Evolutionary conservation across 2,888 invertebrate genomes (phyloP).

Genomic region (Catocala nupta): DNA sequence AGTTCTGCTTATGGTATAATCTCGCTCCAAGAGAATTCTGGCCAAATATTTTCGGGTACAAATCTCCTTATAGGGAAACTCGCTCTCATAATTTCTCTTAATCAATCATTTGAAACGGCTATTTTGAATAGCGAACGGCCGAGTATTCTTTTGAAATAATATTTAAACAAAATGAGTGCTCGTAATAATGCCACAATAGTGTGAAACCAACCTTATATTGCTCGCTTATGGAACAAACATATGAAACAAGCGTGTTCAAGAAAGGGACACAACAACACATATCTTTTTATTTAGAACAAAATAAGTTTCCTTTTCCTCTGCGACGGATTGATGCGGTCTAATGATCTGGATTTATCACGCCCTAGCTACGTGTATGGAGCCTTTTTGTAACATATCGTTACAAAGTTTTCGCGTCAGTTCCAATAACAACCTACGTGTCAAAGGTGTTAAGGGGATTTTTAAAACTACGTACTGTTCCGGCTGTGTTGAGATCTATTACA

Average conservation of each 20-base stretch:
- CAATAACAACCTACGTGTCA: constrained; percentile 14
- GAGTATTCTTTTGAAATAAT: background rate
- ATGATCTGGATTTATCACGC: constrained; percentile 49
- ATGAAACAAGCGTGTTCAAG: constrained; percentile 35
- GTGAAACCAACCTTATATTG: constrained; percentile 4
- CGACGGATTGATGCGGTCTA: constrained; percentile 48
- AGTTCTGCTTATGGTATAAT: background rate
- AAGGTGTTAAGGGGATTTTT: constrained; percentile 10
- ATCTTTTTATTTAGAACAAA: constrained; percentile 52
- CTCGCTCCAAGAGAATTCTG: background rate
- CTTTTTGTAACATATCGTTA: constrained; percentile 35
- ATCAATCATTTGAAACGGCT: background rate
- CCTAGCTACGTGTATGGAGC: constrained; percentile 19
- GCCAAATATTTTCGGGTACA: background rate
- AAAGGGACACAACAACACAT: constrained; percentile 47
- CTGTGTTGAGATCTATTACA: background rate
- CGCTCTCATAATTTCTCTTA: background rate
- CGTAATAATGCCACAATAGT: constrained; percentile 1
- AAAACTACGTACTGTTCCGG: background rate
- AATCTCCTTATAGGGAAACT: background rate
- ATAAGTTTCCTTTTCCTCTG: constrained; percentile 40
- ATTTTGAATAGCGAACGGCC: background rate
- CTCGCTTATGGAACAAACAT: constrained; percentile 19
- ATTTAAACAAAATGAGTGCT: background rate
- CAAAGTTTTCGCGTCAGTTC: constrained; percentile 25